A percentile compares a stretch with the other conserved stretches of the same genome.
Conservation (phyloP, 2,797 vertebrate species). For the Hemibagrus guttatus region DNA sequence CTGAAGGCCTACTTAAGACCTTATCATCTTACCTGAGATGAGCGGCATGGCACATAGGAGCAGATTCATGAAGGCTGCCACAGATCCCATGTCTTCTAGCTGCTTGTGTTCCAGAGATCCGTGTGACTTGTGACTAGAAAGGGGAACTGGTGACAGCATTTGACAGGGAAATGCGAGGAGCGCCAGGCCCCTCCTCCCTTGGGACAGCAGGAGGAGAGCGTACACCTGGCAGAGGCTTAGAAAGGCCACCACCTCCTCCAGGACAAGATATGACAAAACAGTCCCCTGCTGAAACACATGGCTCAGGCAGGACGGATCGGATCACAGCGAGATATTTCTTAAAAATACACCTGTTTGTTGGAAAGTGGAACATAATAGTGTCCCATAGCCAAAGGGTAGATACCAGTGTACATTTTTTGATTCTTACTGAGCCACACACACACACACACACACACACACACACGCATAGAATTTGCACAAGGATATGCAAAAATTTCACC, state of each 20-base stretch:
- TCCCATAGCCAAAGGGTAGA: slow-evolving; percentile 18
- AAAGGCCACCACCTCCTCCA: slow-evolving; percentile 44
- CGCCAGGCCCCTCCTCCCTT: slow-evolving; percentile 70
- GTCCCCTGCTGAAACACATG: slow-evolving; percentile 9
- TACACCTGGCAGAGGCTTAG: slow-evolving; percentile 69
- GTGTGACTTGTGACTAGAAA: slow-evolving; percentile 66
- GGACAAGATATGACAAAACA: slow-evolving; percentile 41
- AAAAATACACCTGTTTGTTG: slow-evolving; percentile 4
- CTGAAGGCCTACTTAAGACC: not conserved
- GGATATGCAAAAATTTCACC: slow-evolving; percentile 53
- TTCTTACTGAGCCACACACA: not conserved
- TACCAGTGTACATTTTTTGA: slow-evolving; percentile 11
- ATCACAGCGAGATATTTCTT: slow-evolving; percentile 4
- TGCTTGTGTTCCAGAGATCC: slow-evolving; percentile 75
- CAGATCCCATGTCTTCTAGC: slow-evolving; percentile 86
- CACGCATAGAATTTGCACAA: slow-evolving; percentile 43
- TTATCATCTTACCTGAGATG: slow-evolving; percentile 68
- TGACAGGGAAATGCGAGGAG: slow-evolving; percentile 82
- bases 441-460: slow-evolving; percentile 17
- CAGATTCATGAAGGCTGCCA: slow-evolving; percentile 56
- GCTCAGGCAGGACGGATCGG: slow-evolving; percentile 17
- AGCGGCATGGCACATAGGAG: slow-evolving; percentile 61
- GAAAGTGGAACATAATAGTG: not conserved
- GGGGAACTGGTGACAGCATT: slow-evolving; percentile 78
- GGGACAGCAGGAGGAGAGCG: slow-evolving; percentile 66